Conservation (phyloP, 2,888 invertebrate genomes). For the Electrophaes corylata region DNA sequence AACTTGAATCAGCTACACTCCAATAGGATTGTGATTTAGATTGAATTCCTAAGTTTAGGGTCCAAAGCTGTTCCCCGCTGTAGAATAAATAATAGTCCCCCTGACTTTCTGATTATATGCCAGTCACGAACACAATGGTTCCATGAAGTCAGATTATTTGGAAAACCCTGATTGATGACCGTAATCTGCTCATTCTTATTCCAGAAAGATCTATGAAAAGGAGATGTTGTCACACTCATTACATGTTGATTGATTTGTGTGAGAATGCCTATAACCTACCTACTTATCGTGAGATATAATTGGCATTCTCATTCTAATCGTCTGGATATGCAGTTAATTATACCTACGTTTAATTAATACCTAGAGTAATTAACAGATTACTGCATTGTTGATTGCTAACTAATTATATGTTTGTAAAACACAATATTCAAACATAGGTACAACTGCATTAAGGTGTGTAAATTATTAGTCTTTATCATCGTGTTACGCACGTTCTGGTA, state of each 20-base stretch:
- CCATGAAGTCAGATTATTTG: conserved; percentile 36
- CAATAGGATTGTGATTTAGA: conserved; percentile 51
- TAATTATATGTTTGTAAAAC: not conserved
- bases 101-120: conserved; percentile 36
- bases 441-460: not conserved
- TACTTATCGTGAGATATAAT: not conserved
- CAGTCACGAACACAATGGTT: conserved; percentile 52
- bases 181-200: conserved; percentile 37
- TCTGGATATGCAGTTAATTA: not conserved
- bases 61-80: conserved; percentile 40
- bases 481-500: no score
- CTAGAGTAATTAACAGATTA: not conserved
- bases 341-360: not conserved
- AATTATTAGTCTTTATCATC: no score
- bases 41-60: conserved; percentile 57
- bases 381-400: not conserved
- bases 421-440: no score
- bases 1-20: conserved; percentile 38
- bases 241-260: conserved; percentile 2
- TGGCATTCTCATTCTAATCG: not conserved
- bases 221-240: conserved; percentile 27
- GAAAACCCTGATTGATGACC: conserved; percentile 31
- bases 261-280: not conserved
- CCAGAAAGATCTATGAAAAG: conserved; percentile 29
- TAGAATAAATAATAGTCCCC: conserved; percentile 30